phyloP scores from a whole-genome alignment of 2,113 vertebrate genomes.

The Zosterops lateralis region DNA sequence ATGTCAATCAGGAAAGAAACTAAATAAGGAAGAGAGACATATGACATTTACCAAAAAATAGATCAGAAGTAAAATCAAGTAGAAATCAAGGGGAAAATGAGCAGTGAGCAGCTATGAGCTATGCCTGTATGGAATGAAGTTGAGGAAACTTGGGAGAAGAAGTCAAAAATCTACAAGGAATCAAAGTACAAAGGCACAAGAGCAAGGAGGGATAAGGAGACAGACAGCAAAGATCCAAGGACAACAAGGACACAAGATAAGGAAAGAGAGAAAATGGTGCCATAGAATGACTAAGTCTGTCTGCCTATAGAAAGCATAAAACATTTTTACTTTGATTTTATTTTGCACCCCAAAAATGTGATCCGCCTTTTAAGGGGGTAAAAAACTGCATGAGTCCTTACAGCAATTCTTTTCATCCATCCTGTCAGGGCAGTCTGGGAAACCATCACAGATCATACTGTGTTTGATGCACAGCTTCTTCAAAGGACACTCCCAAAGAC shows the following conservation, averaged over 20 bases:
- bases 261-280: not conserved
- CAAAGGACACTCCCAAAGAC: slow-evolving; percentile 91
- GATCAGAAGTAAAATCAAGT: not conserved
- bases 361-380: not conserved
- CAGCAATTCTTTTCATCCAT: slow-evolving; percentile 94
- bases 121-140: not conserved
- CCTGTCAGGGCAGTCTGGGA: slow-evolving; percentile 90
- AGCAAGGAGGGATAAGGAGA: not conserved
- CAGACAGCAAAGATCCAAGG: not conserved
- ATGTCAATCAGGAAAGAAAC: not conserved
- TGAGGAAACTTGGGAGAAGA: not conserved
- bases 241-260: not conserved
- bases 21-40: not conserved
- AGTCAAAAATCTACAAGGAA: not conserved
- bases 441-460: slow-evolving; percentile 91
- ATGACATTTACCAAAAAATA: not conserved
- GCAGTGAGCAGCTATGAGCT: not conserved
- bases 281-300: not conserved
- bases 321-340: not conserved
- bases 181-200: not conserved
- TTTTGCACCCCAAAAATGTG: not conserved
- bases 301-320: not conserved
- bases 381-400: slow-evolving; percentile 67
- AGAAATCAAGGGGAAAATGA: not conserved
- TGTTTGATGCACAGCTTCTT: slow-evolving; percentile 85